Conservation (phyloP, 2,797 vertebrate species). For the Arremon brunneinucha region DNA sequence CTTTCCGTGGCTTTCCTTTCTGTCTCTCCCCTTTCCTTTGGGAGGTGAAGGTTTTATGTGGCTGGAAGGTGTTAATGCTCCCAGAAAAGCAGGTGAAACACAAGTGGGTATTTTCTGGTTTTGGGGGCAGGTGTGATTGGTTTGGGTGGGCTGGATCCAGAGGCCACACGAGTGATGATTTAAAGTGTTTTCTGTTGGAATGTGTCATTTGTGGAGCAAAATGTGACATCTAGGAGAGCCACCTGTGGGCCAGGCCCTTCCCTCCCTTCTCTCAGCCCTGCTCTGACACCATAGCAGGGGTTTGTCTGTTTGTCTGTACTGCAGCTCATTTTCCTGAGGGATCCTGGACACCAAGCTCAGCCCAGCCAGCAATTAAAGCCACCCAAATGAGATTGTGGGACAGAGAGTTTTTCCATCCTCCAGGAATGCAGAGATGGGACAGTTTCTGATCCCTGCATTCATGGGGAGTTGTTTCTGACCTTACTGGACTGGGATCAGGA, state of each 20-base stretch:
- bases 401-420: not conserved
- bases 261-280: not conserved
- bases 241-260: not conserved
- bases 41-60: not conserved
- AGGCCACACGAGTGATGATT: not conserved
- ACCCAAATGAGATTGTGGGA: no score
- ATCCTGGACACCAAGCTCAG: not conserved
- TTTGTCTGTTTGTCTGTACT: not conserved
- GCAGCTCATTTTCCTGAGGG: not conserved
- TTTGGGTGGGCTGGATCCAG: not conserved
- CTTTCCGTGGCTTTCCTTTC: not conserved
- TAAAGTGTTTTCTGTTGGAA: conserved; percentile 32
- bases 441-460: not conserved
- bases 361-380: not conserved
- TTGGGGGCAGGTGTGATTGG: not conserved
- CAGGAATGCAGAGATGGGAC: not conserved
- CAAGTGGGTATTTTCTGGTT: not conserved
- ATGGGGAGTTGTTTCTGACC: no score
- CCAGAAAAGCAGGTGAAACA: not conserved
- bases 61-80: not conserved
- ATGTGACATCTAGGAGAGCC: not conserved
- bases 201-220: not conserved
- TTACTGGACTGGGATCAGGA: no score
- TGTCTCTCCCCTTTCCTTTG: not conserved
- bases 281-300: accelerated